phyloP scores from a whole-genome alignment of 2,888 invertebrate genomes.

The Drosophila subquinaria region DNA sequence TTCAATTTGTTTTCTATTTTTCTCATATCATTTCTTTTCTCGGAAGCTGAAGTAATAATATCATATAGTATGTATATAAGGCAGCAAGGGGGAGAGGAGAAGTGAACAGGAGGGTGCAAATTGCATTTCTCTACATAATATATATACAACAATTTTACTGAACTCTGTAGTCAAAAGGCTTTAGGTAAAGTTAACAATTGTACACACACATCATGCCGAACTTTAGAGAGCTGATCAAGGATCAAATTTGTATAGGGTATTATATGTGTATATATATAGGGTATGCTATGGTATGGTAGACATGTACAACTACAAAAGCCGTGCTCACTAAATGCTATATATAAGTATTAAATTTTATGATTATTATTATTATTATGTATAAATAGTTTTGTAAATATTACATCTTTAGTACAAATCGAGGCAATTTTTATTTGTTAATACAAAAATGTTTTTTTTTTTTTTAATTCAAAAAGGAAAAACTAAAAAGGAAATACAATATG shows the following conservation, averaged over 20 bases:
- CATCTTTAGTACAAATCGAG: slow-evolving; percentile 77
- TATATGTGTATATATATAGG: slow-evolving; percentile 8
- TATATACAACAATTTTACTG: slow-evolving; percentile 23
- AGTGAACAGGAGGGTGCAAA: background rate
- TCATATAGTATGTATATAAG: slow-evolving; percentile 23
- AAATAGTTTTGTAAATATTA: slow-evolving; percentile 63
- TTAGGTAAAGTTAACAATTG: slow-evolving; percentile 17
- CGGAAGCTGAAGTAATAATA: slow-evolving; percentile 52
- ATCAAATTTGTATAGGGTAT: slow-evolving; percentile 13
- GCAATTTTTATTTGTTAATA: slow-evolving; percentile 53
- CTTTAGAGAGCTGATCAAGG: slow-evolving; percentile 29
- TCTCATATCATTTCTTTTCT: slow-evolving; percentile 4
- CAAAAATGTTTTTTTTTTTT: slow-evolving; percentile 14
- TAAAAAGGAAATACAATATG: slow-evolving; percentile 36
- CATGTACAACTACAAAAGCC: slow-evolving; percentile 60
- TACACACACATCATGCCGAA: slow-evolving; percentile 24
- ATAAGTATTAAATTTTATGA: slow-evolving; percentile 23
- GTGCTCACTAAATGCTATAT: slow-evolving; percentile 58
- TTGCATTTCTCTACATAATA: slow-evolving; percentile 4
- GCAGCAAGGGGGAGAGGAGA: background rate
- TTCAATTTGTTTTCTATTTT: slow-evolving; percentile 24
- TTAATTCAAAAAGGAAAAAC: background rate
- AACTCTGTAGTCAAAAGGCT: slow-evolving; percentile 8
- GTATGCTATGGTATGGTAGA: slow-evolving; percentile 46
- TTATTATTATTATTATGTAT: slow-evolving; percentile 23